Conservation (phyloP, 2,113 vertebrate genomes). For the Elaphurus davidianus region DNA sequence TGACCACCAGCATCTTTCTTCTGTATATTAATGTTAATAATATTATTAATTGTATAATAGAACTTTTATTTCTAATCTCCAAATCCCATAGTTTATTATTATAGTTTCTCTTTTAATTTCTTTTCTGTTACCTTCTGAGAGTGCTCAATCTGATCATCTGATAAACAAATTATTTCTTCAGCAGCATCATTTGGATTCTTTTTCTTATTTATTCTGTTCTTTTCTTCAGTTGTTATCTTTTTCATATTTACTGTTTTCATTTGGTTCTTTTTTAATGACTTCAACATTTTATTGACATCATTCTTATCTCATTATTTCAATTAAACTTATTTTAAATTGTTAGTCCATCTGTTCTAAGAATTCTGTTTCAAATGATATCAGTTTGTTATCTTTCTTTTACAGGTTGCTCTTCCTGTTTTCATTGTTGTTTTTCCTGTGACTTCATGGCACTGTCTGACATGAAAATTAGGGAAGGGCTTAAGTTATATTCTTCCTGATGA, state of each 20-base stretch:
- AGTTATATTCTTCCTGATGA: neutral
- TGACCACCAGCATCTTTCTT: neutral
- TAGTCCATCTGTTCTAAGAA: neutral
- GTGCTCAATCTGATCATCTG: neutral
- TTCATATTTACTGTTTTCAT: neutral
- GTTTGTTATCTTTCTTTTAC: neutral
- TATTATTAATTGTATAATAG: neutral
- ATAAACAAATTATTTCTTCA: neutral
- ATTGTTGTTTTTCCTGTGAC: neutral
- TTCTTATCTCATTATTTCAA: neutral
- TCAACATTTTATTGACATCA: neutral
- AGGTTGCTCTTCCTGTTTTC: neutral
- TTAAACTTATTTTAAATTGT: slow-evolving; percentile 18
- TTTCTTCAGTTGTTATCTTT: neutral
- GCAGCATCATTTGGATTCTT: neutral
- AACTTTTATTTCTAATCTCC: neutral
- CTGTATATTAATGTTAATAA: neutral
- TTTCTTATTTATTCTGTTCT: neutral
- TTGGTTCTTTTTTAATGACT: neutral
- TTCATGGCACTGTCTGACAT: neutral
- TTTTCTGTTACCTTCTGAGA: neutral
- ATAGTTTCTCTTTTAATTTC: neutral
- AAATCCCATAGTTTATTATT: neutral
- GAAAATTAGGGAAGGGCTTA: neutral
- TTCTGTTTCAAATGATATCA: neutral